Evolutionary conservation across 2,113 vertebrate species (phyloP).

Genomic region (Sterna hirundo): DNA sequence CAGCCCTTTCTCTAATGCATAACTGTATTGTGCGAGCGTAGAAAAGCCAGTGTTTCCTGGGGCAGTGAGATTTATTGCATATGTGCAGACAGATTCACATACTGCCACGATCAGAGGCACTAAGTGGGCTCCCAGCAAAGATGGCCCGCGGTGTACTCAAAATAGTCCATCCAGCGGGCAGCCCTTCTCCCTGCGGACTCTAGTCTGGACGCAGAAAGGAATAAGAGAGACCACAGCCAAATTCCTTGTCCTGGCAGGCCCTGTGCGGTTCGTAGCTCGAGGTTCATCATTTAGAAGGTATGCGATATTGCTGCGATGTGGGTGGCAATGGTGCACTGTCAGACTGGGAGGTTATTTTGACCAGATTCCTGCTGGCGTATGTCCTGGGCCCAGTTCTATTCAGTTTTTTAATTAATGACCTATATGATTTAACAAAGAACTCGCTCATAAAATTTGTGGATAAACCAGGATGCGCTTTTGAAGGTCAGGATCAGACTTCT

Average conservation of each 20-base stretch:
- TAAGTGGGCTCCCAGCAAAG: neutral
- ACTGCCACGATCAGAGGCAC: neutral
- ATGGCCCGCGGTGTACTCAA: neutral
- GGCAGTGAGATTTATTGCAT: neutral
- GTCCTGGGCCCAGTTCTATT: neutral
- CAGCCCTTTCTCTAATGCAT: constrained; percentile 7
- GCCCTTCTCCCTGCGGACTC: neutral
- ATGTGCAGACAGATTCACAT: neutral
- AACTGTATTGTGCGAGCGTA: neutral
- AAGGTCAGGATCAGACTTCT: neutral
- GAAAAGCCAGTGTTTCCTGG: neutral
- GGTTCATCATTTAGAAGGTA: neutral
- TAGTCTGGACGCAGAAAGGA: neutral
- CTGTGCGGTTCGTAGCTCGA: neutral
- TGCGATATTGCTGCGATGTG: neutral
- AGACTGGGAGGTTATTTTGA: neutral
- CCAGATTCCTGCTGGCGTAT: neutral
- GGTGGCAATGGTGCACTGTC: neutral
- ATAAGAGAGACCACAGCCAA: neutral
- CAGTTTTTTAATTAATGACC: neutral
- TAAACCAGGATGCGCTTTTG: neutral
- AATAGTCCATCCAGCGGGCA: neutral
- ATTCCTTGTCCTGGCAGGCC: neutral
- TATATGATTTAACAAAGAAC: neutral
- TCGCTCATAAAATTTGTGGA: neutral